phyloP scores from a whole-genome alignment of 2,888 invertebrate species.

The Dryadula phaetusa region DNA sequence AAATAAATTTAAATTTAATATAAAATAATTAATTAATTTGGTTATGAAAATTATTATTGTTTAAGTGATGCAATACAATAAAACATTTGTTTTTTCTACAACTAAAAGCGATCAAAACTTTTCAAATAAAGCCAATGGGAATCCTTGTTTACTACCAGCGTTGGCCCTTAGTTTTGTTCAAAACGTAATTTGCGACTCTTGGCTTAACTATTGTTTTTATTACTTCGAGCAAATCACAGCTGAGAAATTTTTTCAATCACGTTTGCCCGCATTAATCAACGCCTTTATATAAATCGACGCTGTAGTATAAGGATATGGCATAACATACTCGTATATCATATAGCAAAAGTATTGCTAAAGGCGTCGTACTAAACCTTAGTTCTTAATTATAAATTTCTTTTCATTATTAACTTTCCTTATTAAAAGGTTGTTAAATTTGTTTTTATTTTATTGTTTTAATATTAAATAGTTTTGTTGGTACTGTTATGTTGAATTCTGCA shows the following conservation, averaged over 20 bases:
- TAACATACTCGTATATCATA: constrained; percentile 11
- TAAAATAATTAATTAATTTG: no score
- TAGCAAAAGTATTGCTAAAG: neutral
- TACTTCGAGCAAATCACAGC: constrained; percentile 44
- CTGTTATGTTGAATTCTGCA: no score
- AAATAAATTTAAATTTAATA: no score
- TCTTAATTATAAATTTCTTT: neutral
- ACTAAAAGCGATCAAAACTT: constrained; percentile 57
- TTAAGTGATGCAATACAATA: constrained; percentile 31
- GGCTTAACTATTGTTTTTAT: constrained; percentile 56
- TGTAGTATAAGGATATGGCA: constrained; percentile 14
- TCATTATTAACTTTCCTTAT: neutral
- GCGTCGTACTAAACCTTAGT: neutral
- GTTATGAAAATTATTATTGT: constrained; percentile 9
- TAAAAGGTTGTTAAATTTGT: no score
- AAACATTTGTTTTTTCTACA: constrained; percentile 35
- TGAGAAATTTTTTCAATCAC: constrained; percentile 32
- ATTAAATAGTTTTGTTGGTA: no score
- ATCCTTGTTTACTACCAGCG: constrained; percentile 73
- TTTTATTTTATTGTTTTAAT: neutral
- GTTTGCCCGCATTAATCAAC: constrained; percentile 24
- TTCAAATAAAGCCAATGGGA: constrained; percentile 76
- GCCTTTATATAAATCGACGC: constrained; percentile 6
- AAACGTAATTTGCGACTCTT: constrained; percentile 59
- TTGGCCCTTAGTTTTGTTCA: constrained; percentile 66